A percentile compares a stretch with the other conserved stretches of the same genome.
These are phyloP conservation scores for Turdus rufiventris DNA, from an alignment of 2,113 vertebrate genomes.

Conservation along the genomic window DNA sequence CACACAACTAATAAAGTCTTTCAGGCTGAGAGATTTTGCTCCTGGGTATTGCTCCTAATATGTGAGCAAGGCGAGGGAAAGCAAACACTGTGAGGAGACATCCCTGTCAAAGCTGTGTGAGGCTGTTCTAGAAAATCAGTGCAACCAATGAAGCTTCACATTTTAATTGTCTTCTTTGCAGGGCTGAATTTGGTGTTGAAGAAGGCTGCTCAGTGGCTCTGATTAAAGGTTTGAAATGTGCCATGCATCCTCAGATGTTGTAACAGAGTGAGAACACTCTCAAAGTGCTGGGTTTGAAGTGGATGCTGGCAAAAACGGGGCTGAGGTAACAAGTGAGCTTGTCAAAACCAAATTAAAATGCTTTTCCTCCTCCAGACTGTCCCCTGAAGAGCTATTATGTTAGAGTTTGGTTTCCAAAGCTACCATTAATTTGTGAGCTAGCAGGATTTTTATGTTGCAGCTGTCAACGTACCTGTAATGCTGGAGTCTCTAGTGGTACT, in stretches of 20 bases:
- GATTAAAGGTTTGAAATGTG: conserved; percentile 4
- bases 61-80: background rate
- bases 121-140: background rate
- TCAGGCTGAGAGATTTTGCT: background rate
- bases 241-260: background rate
- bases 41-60: background rate
- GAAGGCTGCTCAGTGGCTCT: background rate
- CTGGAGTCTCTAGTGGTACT: background rate
- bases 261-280: background rate
- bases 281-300: background rate
- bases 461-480: background rate
- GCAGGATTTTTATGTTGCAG: background rate
- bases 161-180: conserved; percentile 23
- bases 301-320: background rate
- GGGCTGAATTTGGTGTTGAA: background rate
- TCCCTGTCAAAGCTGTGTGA: background rate
- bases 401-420: background rate
- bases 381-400: conserved; percentile 2
- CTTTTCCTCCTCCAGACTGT: background rate
- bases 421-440: background rate
- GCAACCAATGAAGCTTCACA: background rate
- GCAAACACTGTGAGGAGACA: background rate
- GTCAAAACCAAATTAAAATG: conserved; percentile 22
- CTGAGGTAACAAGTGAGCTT: background rate
- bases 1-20: background rate